Evolutionary conservation across 2,113 vertebrate species (phyloP).

Genomic region (Nestor notabilis): DNA sequence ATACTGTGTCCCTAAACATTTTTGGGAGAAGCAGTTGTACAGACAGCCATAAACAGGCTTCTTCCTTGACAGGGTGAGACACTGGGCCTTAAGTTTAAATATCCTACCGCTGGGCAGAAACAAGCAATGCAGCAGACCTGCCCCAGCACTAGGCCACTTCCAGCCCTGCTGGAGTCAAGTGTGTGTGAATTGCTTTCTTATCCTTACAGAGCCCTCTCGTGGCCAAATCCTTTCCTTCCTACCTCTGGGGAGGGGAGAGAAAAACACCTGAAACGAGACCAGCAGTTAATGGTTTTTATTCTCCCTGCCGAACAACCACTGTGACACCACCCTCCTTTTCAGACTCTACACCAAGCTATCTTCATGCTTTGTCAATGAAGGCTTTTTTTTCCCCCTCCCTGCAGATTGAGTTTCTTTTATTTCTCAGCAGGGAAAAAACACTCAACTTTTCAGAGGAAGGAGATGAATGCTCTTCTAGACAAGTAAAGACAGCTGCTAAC

Average conservation of each 20-base stretch:
- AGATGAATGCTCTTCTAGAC: not conserved
- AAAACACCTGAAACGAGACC: no score
- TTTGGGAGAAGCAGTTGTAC: not conserved
- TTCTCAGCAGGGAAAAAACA: not conserved
- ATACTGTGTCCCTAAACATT: not conserved
- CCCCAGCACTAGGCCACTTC: fast-evolving
- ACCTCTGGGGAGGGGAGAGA: not conserved
- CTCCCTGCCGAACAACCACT: not conserved
- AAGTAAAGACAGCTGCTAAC: not conserved
- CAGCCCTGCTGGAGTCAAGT: not conserved
- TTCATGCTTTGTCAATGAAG: not conserved
- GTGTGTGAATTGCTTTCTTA: not conserved
- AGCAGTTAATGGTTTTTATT: not conserved
- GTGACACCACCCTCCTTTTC: not conserved
- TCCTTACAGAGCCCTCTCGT: slow-evolving; percentile 14
- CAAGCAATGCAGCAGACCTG: not conserved
- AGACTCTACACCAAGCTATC: not conserved
- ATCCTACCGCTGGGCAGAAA: not conserved
- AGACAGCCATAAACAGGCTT: not conserved
- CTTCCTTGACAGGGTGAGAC: not conserved
- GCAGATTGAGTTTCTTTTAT: not conserved
- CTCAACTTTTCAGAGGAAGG: not conserved
- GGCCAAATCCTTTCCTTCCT: not conserved
- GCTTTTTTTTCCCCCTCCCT: fast-evolving
- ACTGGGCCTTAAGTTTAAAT: fast-evolving